phyloP scores from a whole-genome alignment of 2,888 invertebrate genomes.

The Cacoxenus indagator region DNA sequence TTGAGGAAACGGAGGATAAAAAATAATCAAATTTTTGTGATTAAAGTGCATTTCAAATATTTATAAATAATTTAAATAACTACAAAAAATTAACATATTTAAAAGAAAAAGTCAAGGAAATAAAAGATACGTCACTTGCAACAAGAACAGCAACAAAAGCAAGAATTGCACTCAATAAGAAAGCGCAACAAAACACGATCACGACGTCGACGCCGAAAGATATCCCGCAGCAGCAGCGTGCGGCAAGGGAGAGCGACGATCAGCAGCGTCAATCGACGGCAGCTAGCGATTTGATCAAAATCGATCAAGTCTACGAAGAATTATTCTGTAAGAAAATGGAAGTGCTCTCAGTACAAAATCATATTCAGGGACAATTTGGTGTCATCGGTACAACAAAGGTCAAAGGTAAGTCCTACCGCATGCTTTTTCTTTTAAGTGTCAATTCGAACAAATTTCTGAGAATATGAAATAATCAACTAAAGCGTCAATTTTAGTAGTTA shows the following conservation, averaged over 20 bases:
- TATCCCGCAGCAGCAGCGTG: background rate
- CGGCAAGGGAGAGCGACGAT: conserved; percentile 1
- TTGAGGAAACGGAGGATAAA: conserved; percentile 9
- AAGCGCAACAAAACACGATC: background rate
- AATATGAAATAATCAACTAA: too few species aligned
- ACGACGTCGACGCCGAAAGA: conserved; percentile 10
- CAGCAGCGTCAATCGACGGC: background rate
- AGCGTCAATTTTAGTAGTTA: too few species aligned
- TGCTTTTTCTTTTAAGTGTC: background rate
- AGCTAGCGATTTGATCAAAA: conserved; percentile 50
- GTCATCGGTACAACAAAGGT: conserved; percentile 73
- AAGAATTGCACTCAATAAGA: conserved; percentile 1
- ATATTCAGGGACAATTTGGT: conserved; percentile 82
- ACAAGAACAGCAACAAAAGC: background rate
- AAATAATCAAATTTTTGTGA: conserved; percentile 58
- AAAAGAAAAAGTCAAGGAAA: conserved; percentile 5
- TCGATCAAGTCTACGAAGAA: conserved; percentile 65
- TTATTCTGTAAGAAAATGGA: conserved; percentile 76
- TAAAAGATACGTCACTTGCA: conserved; percentile 18
- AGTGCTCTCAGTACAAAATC: conserved; percentile 83
- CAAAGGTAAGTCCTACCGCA: conserved; percentile 76
- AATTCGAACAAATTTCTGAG: too few species aligned
- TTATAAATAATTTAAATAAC: conserved; percentile 33
- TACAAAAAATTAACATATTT: conserved; percentile 1
- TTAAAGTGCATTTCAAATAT: conserved; percentile 63